These are phyloP conservation scores for Myoxocephalus aenaeus DNA, from an alignment of 2,797 vertebrate species.

Conservation along the genomic window DNA sequence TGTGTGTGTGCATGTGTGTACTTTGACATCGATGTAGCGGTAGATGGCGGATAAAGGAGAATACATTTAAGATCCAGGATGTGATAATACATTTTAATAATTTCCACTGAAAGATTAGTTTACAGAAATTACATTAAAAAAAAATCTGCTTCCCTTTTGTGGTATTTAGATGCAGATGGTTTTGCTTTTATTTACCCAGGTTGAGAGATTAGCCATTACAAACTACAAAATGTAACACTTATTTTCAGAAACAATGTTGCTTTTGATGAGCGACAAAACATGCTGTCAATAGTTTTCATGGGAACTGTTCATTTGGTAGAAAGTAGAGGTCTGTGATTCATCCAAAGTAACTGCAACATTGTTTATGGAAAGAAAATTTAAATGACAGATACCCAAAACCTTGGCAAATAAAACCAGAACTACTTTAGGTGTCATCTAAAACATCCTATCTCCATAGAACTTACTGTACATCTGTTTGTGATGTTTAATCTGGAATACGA, in stretches of 20 bases:
- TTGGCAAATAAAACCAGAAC: not conserved
- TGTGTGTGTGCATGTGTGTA: not conserved
- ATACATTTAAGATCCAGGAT: not conserved
- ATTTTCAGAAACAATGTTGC: not conserved
- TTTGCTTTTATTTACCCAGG: not conserved
- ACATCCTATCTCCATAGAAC: not conserved
- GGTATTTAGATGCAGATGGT: not conserved
- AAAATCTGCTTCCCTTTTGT: not conserved
- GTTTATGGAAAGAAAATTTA: not conserved
- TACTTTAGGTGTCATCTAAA: not conserved
- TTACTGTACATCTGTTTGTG: not conserved
- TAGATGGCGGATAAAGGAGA: not conserved
- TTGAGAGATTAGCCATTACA: not conserved
- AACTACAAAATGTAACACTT: not conserved
- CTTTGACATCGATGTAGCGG: not conserved
- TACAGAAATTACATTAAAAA: not conserved
- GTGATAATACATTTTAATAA: not conserved
- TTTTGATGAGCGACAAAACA: not conserved
- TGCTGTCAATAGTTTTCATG: not conserved
- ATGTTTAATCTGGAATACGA: not conserved
- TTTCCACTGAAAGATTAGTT: not conserved
- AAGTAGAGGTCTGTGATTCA: not conserved
- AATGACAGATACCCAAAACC: not conserved
- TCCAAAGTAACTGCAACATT: not conserved
- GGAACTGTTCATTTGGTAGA: not conserved